A percentile compares a stretch with the other conserved stretches of the same genome.
Evolutionary conservation across 2,797 vertebrate genomes (phyloP).

Genomic region (Luscinia megarhynchos): DNA sequence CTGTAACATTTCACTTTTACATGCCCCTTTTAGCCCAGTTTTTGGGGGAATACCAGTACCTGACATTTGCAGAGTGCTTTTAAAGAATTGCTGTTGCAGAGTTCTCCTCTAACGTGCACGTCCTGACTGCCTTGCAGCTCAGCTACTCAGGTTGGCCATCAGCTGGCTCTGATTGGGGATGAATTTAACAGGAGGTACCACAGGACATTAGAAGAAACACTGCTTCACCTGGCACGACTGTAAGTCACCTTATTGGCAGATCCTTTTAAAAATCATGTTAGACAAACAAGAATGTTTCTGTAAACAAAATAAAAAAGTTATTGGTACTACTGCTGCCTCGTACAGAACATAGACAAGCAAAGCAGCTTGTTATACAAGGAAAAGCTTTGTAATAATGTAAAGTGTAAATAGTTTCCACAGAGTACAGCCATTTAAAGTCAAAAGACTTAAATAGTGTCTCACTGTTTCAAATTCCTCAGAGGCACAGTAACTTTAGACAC

Average conservation of each 20-base stretch:
- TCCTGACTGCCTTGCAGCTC: constrained; percentile 56
- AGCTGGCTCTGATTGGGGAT: constrained; percentile 90
- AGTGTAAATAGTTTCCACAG: background rate
- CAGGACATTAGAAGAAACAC: constrained; percentile 30
- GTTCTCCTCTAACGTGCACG: background rate
- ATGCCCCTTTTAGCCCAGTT: background rate
- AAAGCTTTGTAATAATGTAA: background rate
- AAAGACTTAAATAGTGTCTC: background rate
- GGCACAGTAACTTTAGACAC: background rate
- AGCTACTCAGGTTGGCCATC: constrained; percentile 78
- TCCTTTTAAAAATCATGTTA: background rate
- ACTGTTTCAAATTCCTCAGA: background rate
- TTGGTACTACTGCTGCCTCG: background rate
- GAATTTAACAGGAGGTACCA: constrained; percentile 77
- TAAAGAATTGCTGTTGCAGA: background rate
- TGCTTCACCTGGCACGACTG: constrained; percentile 48
- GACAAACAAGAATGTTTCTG: background rate
- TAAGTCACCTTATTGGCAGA: background rate
- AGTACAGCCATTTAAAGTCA: background rate
- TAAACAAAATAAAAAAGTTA: background rate
- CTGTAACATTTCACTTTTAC: background rate
- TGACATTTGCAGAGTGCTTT: background rate
- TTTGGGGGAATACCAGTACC: background rate
- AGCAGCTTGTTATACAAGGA: background rate
- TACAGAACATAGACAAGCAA: background rate